Evolutionary conservation across 2,797 vertebrate species (phyloP).

Genomic region (Capromys pilorides): DNA sequence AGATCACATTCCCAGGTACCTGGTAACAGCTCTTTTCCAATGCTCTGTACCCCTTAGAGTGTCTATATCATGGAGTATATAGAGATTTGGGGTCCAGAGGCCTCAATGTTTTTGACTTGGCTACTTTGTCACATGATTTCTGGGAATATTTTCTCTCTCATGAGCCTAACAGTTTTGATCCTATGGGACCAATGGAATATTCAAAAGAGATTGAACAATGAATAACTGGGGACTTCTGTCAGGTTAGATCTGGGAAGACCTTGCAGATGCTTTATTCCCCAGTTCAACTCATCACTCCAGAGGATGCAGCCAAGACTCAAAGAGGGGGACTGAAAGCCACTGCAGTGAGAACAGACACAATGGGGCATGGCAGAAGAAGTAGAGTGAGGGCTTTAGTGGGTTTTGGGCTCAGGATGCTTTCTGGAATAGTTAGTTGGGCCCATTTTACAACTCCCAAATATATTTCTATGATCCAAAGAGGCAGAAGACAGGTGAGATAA

Average conservation of each 20-base stretch:
- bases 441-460: background rate
- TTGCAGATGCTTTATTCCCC: background rate
- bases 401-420: background rate
- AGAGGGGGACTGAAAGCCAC: background rate
- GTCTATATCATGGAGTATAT: background rate
- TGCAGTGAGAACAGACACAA: accelerated
- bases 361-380: background rate
- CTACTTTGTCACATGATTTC: background rate
- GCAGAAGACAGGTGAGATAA: background rate
- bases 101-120: background rate
- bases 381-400: background rate
- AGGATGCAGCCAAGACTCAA: background rate
- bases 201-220: background rate
- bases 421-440: background rate
- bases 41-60: too few relatives aligned
- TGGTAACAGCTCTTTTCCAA: background rate
- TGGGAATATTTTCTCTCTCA: background rate
- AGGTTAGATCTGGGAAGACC: background rate
- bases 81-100: background rate
- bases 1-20: background rate
- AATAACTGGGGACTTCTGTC: background rate
- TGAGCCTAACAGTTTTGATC: background rate
- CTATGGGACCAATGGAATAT: background rate
- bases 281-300: background rate
- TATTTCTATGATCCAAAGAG: background rate